Conservation (phyloP, 30 jellyfish, hydroid and myxozoan genomes). For the Pelagia noctiluca region DNA sequence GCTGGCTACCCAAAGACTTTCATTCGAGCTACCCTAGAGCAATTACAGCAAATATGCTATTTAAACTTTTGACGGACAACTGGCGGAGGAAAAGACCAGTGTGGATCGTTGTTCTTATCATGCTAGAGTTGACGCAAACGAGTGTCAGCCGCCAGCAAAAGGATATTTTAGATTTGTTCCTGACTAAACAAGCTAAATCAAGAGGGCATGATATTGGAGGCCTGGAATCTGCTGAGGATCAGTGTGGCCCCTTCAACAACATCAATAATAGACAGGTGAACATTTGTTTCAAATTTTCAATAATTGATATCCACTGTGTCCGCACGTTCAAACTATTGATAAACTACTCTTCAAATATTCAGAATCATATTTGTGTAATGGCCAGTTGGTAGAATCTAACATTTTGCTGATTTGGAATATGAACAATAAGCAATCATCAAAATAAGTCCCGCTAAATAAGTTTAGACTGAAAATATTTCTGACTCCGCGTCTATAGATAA, state of each 20-base stretch:
- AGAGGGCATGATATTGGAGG: conserved; percentile 65
- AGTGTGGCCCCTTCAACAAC: conserved; percentile 81
- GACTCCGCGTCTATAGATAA: too few species aligned
- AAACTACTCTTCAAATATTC: too few species aligned
- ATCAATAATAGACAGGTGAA: conserved; percentile 70
- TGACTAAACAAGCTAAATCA: conserved; percentile 59
- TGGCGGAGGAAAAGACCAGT: conserved; percentile 80
- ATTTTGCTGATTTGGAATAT: too few species aligned
- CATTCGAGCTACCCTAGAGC: conserved; percentile 40
- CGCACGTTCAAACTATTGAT: too few species aligned
- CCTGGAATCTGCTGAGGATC: conserved; percentile 78
- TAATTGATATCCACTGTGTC: too few species aligned
- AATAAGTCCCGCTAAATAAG: too few species aligned
- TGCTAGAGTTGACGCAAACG: conserved; percentile 73
- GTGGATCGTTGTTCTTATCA: conserved; percentile 81
- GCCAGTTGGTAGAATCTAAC: too few species aligned
- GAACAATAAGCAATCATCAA: too few species aligned
- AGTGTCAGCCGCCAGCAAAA: conserved; percentile 69
- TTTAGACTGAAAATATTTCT: too few species aligned
- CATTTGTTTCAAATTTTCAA: too few species aligned
- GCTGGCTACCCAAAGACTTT: conserved; percentile 72
- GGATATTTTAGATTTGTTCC: conserved; percentile 55
- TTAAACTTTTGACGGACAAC: conserved; percentile 62
- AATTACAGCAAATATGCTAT: conserved; percentile 58
- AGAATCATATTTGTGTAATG: too few species aligned